Conservation (phyloP, 2,888 invertebrate species). For the Amitus sp. region DNA sequence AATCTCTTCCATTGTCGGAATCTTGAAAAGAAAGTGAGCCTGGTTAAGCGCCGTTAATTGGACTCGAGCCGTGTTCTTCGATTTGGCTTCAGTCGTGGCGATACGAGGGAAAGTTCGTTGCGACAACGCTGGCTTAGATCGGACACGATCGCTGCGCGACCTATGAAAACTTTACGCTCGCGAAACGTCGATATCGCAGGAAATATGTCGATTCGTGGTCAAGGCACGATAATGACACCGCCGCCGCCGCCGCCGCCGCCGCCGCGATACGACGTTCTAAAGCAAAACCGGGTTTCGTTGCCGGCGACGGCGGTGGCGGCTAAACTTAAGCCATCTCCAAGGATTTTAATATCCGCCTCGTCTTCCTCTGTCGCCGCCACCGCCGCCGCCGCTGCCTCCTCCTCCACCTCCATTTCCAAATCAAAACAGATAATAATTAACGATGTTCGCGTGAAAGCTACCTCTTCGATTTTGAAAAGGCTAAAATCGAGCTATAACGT, state of each 20-base stretch:
- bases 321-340: constrained; percentile 49
- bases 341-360: constrained; percentile 9
- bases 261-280: constrained; percentile 56
- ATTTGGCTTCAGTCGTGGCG: constrained; percentile 57
- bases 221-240: too few relatives aligned
- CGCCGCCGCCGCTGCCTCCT: too few relatives aligned
- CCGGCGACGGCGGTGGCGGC: too few relatives aligned
- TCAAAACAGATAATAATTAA: constrained; percentile 32
- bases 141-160: constrained; percentile 63
- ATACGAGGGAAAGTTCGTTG: too few relatives aligned
- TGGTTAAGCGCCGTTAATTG: constrained; percentile 57
- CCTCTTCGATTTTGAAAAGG: constrained; percentile 51
- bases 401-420: constrained; percentile 20
- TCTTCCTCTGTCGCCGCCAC: constrained; percentile 18
- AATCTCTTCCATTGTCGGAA: constrained; percentile 58
- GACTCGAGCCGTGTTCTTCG: constrained; percentile 53
- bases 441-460: constrained; percentile 10
- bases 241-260: constrained; percentile 57
- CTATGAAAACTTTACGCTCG: constrained; percentile 63
- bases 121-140: too few relatives aligned
- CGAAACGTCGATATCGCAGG: constrained; percentile 63
- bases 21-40: constrained; percentile 60
- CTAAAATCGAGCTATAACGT: constrained; percentile 59
- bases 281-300: constrained; percentile 54
- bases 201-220: too few relatives aligned